Evolutionary conservation across 2,888 invertebrate species (phyloP).

Genomic region (Notocelia uddmanniana): DNA sequence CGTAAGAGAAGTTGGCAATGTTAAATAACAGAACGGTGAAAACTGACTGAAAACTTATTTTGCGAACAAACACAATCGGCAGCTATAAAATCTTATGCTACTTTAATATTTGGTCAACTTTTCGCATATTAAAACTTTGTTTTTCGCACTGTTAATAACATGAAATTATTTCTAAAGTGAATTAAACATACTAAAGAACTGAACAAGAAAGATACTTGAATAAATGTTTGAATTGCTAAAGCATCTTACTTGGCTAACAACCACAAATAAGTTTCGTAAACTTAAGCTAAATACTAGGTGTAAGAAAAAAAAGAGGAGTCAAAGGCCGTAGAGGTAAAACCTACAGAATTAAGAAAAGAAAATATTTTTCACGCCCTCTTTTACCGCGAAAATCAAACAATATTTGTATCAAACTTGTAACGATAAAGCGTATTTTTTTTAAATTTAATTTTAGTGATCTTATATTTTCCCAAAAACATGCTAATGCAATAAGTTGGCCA

Average conservation of each 20-base stretch:
- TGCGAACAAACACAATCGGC: not conserved
- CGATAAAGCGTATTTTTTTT: not conserved
- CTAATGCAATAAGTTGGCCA: constrained; percentile 53
- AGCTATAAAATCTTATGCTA: constrained; percentile 16
- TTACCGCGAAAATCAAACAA: not conserved
- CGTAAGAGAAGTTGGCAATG: not conserved
- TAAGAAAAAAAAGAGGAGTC: no score
- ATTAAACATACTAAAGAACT: not conserved
- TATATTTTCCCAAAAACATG: not conserved
- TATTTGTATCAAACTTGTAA: not conserved
- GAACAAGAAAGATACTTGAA: not conserved
- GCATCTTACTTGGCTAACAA: not conserved
- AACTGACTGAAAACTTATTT: not conserved
- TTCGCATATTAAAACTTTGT: not conserved
- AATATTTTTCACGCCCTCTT: not conserved
- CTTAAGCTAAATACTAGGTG: no score
- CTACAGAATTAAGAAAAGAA: not conserved
- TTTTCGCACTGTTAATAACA: not conserved
- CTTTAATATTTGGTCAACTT: constrained; percentile 30
- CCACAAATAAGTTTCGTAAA: not conserved
- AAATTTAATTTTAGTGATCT: not conserved
- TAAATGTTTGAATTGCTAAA: not conserved
- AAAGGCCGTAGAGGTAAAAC: no score
- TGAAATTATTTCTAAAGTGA: not conserved
- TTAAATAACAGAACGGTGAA: not conserved